Conservation (phyloP, 92 coral and sea anemone genomes). For the Epizoanthus scotinus region DNA sequence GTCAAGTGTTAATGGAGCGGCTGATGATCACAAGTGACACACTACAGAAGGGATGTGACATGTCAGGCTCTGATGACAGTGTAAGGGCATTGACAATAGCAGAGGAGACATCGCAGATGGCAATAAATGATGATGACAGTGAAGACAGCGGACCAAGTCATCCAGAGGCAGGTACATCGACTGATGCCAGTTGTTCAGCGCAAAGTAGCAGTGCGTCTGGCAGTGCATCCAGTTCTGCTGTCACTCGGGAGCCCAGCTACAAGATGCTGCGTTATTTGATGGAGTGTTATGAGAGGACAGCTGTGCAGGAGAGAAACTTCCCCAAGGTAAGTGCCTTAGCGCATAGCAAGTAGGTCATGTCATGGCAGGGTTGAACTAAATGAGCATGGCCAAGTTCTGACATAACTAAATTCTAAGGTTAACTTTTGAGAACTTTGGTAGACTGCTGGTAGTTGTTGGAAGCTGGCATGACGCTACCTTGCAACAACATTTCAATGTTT, state of each 20-base stretch:
- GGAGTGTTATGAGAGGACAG: constrained; percentile 37
- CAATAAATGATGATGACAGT: constrained; percentile 28
- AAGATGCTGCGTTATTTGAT: constrained; percentile 36
- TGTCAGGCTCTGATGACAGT: neutral
- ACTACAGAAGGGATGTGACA: constrained; percentile 7
- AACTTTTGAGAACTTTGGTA: too few relatives aligned
- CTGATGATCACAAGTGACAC: constrained; percentile 11
- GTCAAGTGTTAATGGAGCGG: constrained; percentile 36
- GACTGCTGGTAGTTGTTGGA: too few relatives aligned
- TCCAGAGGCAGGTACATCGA: neutral
- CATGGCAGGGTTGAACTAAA: too few relatives aligned
- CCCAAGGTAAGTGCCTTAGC: constrained; percentile 19
- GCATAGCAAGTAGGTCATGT: too few relatives aligned
- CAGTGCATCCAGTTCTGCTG: neutral
- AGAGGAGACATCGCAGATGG: constrained; percentile 38
- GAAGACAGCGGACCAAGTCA: neutral
- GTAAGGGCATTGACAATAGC: constrained; percentile 30
- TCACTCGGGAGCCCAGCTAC: constrained; percentile 11
- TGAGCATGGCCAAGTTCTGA: too few relatives aligned
- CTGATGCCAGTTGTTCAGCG: neutral
- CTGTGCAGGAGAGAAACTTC: constrained; percentile 26
- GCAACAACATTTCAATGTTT: too few relatives aligned
- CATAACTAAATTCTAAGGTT: too few relatives aligned
- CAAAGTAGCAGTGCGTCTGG: neutral
- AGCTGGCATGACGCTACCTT: too few relatives aligned